Evolutionary conservation across 2,888 invertebrate genomes (phyloP).

Genomic region (Itoplectis maculator): DNA sequence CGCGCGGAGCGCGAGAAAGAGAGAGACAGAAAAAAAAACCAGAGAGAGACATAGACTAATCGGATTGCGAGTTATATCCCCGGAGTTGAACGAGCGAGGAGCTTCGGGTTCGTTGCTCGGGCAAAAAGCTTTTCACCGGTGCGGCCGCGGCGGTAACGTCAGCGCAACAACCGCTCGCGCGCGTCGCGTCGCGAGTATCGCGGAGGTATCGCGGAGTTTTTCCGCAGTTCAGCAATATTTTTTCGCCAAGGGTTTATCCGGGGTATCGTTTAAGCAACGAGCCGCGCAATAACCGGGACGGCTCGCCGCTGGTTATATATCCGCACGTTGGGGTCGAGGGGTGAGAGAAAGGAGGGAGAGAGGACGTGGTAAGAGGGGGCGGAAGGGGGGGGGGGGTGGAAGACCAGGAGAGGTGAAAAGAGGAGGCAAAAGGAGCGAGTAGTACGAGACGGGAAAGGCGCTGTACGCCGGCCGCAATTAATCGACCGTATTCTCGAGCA

Average conservation of each 20-base stretch:
- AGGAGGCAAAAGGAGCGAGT: slow-evolving; percentile 21
- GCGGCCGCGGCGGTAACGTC: slow-evolving; percentile 8
- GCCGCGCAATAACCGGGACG: slow-evolving; percentile 69
- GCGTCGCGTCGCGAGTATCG: no score
- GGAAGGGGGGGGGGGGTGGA: slow-evolving; percentile 16
- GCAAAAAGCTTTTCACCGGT: slow-evolving; percentile 40
- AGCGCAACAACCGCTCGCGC: slow-evolving; percentile 20
- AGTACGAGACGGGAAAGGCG: slow-evolving; percentile 51
- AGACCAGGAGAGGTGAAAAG: no score
- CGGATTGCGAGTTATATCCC: slow-evolving; percentile 56
- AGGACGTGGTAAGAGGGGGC: not conserved
- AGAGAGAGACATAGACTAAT: slow-evolving; percentile 3
- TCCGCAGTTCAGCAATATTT: slow-evolving; percentile 65
- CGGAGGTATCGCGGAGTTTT: slow-evolving; percentile 28
- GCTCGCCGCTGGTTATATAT: slow-evolving; percentile 61
- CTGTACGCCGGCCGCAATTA: slow-evolving; percentile 73
- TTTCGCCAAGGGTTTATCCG: slow-evolving; percentile 67
- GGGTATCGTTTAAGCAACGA: slow-evolving; percentile 69
- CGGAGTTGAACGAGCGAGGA: slow-evolving; percentile 31
- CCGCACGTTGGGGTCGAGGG: slow-evolving; percentile 27
- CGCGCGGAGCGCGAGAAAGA: no score
- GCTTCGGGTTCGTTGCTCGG: slow-evolving; percentile 25
- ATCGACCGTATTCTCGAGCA: slow-evolving; percentile 75
- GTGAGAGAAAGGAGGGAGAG: slow-evolving; percentile 27
- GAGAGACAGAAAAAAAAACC: no score